Conservation (phyloP, 2,888 invertebrate species). For the Macrosoma leucophasiata region DNA sequence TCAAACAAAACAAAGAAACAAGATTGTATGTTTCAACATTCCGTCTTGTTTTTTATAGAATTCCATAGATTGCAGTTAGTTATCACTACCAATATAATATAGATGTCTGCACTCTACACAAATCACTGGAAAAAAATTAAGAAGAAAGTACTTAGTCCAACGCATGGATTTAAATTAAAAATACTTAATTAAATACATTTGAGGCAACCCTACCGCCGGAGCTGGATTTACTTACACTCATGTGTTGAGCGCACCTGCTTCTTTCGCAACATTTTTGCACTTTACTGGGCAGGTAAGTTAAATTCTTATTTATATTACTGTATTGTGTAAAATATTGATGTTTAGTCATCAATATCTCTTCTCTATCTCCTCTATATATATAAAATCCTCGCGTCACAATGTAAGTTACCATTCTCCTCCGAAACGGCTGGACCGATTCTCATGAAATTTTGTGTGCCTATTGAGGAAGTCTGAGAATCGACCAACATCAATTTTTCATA, state of each 20-base stretch:
- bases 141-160: background rate
- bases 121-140: background rate
- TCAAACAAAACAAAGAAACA: too few species aligned
- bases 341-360: too few species aligned
- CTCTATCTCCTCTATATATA: too few species aligned
- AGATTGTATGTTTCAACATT: background rate
- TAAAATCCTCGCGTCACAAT: too few species aligned
- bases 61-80: background rate
- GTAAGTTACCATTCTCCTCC: too few species aligned
- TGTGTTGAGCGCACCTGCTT: conserved; percentile 31
- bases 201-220: conserved; percentile 24
- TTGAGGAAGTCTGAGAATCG: too few species aligned
- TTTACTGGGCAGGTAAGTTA: conserved; percentile 24
- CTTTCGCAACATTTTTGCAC: conserved; percentile 33
- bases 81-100: background rate
- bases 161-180: background rate
- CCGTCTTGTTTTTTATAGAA: background rate
- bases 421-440: too few species aligned
- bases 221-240: conserved; percentile 28
- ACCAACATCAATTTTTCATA: too few species aligned
- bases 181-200: background rate
- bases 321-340: too few species aligned
- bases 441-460: too few species aligned
- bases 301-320: conserved; percentile 19
- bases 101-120: background rate